These are phyloP conservation scores for Dromius quadrimaculatus DNA, from an alignment of 2,888 invertebrate genomes.

Conservation along the genomic window DNA sequence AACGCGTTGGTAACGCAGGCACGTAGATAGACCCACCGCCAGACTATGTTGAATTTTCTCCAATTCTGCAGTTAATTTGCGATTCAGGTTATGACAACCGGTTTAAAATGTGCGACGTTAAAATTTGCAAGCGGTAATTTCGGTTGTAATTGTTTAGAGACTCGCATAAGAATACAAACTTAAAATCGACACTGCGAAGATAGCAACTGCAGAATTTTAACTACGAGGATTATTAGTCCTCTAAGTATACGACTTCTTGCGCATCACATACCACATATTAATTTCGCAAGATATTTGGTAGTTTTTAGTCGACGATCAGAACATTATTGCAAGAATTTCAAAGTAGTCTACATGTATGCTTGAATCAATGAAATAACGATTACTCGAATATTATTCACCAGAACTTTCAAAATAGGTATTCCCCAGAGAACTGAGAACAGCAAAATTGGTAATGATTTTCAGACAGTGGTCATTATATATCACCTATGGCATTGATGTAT, in stretches of 20 bases:
- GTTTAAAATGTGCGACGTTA: conserved; percentile 41
- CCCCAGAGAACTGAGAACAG: too few relatives aligned
- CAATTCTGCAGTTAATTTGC: conserved; percentile 50
- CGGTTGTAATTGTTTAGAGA: conserved; percentile 34
- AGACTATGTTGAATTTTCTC: conserved; percentile 45
- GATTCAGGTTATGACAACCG: conserved; percentile 47
- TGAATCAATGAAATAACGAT: too few relatives aligned
- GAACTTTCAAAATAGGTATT: too few relatives aligned
- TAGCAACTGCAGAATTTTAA: too few relatives aligned
- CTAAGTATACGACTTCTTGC: too few relatives aligned
- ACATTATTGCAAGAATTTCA: too few relatives aligned
- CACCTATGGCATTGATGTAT: conserved; percentile 43
- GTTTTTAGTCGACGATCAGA: too few relatives aligned
- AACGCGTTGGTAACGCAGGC: conserved; percentile 12
- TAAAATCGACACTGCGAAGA: background rate
- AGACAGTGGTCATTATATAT: conserved; percentile 31
- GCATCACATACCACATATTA: too few relatives aligned
- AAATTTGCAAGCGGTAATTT: conserved; percentile 40
- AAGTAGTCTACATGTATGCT: too few relatives aligned
- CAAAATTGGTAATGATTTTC: conserved; percentile 38
- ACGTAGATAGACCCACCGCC: conserved; percentile 22
- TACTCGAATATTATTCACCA: too few relatives aligned
- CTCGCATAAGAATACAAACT: conserved; percentile 16
- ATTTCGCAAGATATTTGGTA: too few relatives aligned
- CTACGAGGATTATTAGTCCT: too few relatives aligned